Conservation (phyloP, 2,113 vertebrate genomes). For the Hepsetus odoe region DNA sequence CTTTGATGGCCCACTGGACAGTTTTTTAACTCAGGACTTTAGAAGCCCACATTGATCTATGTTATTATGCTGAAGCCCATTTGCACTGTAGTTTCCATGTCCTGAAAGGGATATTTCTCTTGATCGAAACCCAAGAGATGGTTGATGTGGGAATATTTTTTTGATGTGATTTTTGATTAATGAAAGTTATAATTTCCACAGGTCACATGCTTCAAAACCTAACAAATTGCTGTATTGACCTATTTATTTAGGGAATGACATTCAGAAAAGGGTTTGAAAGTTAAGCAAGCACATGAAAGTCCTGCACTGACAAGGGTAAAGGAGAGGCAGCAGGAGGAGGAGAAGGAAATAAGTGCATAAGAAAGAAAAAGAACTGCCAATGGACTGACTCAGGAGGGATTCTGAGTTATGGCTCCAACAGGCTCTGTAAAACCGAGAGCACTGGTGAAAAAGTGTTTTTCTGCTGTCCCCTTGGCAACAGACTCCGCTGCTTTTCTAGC, state of each 20-base stretch:
- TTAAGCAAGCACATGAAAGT: constrained; percentile 37
- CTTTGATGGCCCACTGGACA: neutral
- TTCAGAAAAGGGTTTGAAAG: constrained; percentile 32
- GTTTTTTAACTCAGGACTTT: neutral
- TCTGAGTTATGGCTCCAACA: constrained; percentile 12
- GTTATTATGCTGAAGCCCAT: too few species aligned
- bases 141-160: too few species aligned
- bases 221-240: neutral
- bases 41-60: too few species aligned
- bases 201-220: too few species aligned
- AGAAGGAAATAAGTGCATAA: neutral
- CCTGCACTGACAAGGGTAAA: constrained; percentile 3
- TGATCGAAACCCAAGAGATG: too few species aligned
- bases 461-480: constrained; percentile 55
- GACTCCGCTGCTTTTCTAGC: constrained; percentile 57
- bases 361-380: constrained; percentile 29
- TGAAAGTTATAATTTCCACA: too few species aligned
- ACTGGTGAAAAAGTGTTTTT: constrained; percentile 55
- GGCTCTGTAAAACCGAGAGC: constrained; percentile 15
- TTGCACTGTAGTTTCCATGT: too few species aligned
- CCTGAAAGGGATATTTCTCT: too few species aligned
- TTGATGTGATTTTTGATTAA: too few species aligned
- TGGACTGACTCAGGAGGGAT: constrained; percentile 38
- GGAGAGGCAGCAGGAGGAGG: constrained; percentile 3
- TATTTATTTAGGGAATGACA: neutral